Conservation (phyloP, 2,888 invertebrate genomes). For the Chesias legatella region DNA sequence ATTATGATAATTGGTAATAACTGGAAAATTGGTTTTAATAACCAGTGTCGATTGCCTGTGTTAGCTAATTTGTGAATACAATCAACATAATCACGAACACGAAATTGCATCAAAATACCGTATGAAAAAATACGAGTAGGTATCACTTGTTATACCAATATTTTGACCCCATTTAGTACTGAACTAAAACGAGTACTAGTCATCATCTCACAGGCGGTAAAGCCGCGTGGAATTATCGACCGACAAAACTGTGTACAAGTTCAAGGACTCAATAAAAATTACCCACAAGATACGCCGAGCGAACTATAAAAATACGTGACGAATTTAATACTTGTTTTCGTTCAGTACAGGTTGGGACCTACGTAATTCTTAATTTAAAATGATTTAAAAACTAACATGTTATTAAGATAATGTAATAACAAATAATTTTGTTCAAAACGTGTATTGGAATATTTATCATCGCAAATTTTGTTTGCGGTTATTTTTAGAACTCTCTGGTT, state of each 20-base stretch:
- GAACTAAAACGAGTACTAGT: slow-evolving; percentile 42
- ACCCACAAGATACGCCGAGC: slow-evolving; percentile 50
- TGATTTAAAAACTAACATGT: too few relatives aligned
- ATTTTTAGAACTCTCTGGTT: slow-evolving; percentile 5
- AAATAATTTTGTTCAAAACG: not conserved
- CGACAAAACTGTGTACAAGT: slow-evolving; percentile 71
- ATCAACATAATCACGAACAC: too few relatives aligned
- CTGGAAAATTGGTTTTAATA: slow-evolving; percentile 1
- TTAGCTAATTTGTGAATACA: not conserved
- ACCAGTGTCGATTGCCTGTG: not conserved
- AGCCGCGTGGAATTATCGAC: slow-evolving; percentile 67
- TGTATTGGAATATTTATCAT: not conserved
- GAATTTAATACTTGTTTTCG: slow-evolving; percentile 33
- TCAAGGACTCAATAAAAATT: slow-evolving; percentile 76
- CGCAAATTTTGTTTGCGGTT: not conserved
- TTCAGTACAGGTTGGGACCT: slow-evolving; percentile 5
- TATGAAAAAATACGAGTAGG: too few relatives aligned
- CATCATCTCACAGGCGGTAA: slow-evolving; percentile 46
- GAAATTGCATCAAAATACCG: too few relatives aligned
- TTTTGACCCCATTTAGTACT: too few relatives aligned
- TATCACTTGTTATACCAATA: too few relatives aligned
- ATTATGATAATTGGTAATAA: slow-evolving; percentile 1
- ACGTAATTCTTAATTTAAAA: not conserved
- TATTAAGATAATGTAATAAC: too few relatives aligned
- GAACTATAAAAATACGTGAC: slow-evolving; percentile 50